Base-by-base conservation (phyloP, 2,888 invertebrate species). In the Ferrisia virgata region DNA sequence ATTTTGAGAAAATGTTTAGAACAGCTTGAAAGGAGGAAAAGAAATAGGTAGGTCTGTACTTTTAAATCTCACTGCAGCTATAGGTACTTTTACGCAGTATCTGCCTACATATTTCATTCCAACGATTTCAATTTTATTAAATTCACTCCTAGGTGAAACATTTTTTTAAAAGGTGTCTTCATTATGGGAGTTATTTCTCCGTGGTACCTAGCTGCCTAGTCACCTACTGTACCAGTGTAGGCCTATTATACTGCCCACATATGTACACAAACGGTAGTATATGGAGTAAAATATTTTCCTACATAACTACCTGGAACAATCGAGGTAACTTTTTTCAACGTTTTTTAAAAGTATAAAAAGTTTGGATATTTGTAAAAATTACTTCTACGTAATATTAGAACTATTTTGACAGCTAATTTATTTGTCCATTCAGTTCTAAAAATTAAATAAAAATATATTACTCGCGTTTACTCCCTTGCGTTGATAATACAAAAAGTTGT, bases 371-470 rank as follows among this genome's bases (percentile, higher is more conserved):
- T 64, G 58, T 64, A 64, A 64, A 64, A 64, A 64, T 64, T 64
- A 64, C 28, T 28, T 28, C 28, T 13, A 25, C 58, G 58, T 64
- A 64, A 64, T 64, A 64, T 64, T 64, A 11, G 58, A 64, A 64
- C 58, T 64, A 64, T 64, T 64, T 13, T 64, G 58, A 64, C 58
- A 64, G 58, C 58, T 25, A 64, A 64, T 64, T 64, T 64, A 64
- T 64, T 25, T 22, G 58, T 64, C 58, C 58, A 64, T 64, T 64
- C 58, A 28, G 28, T 64, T 64, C 28, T 28, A 64, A 64, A n/a
- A 64, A 64, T 28, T 64, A 64, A 64, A 64, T 64, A 28, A 64
- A 64, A 64, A 64, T 25, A 64, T 64, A 64, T 64, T 64, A 9
- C 58, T 28, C 9, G 22, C 28, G 25, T 64, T 64, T 64, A 13